A percentile compares a stretch with the other conserved stretches of the same genome.
Conservation (phyloP, 2,888 invertebrate genomes). For the Iphiclides podalirius region DNA sequence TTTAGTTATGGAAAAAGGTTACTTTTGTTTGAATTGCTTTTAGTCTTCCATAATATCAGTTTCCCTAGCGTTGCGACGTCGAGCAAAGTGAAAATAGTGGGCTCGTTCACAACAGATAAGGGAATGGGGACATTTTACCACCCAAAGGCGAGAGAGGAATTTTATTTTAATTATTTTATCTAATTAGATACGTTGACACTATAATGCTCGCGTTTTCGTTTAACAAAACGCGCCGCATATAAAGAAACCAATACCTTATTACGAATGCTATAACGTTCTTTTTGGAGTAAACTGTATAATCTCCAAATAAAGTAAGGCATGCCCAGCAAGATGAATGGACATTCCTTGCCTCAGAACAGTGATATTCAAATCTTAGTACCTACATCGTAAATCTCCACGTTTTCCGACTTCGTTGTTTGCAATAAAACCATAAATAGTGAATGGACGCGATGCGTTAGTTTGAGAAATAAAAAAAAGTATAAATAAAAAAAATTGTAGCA, state of each 20-base stretch:
- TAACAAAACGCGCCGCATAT: slow-evolving; percentile 38
- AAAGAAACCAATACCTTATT: slow-evolving; percentile 32
- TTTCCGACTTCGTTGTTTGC: slow-evolving; percentile 34
- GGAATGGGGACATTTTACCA: slow-evolving; percentile 52
- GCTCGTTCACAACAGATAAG: slow-evolving; percentile 47
- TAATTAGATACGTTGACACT: slow-evolving; percentile 63
- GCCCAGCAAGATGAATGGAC: slow-evolving; percentile 69
- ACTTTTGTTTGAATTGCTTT: slow-evolving; percentile 57
- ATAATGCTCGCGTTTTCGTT: slow-evolving; percentile 65
- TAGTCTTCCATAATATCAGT: slow-evolving; percentile 24
- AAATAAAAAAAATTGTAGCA: slow-evolving; percentile 33
- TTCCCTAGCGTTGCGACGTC: slow-evolving; percentile 24
- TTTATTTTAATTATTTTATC: slow-evolving; percentile 64
- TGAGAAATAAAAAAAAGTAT: slow-evolving; percentile 21
- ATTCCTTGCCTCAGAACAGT: slow-evolving; percentile 67
- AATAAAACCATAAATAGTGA: slow-evolving; percentile 59
- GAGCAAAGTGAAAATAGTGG: slow-evolving; percentile 38
- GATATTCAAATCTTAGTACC: slow-evolving; percentile 52
- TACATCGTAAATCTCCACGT: slow-evolving; percentile 53
- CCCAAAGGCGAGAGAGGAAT: slow-evolving; percentile 66
- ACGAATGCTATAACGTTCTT: slow-evolving; percentile 35
- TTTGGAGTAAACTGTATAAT: slow-evolving; percentile 35
- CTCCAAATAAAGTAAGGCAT: slow-evolving; percentile 50
- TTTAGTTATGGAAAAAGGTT: slow-evolving; percentile 53
- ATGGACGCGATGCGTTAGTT: slow-evolving; percentile 24